These are phyloP conservation scores for Heterodera carotae DNA, from an alignment of 1,140 invertebrate genomes.

Conservation along the genomic window DNA sequence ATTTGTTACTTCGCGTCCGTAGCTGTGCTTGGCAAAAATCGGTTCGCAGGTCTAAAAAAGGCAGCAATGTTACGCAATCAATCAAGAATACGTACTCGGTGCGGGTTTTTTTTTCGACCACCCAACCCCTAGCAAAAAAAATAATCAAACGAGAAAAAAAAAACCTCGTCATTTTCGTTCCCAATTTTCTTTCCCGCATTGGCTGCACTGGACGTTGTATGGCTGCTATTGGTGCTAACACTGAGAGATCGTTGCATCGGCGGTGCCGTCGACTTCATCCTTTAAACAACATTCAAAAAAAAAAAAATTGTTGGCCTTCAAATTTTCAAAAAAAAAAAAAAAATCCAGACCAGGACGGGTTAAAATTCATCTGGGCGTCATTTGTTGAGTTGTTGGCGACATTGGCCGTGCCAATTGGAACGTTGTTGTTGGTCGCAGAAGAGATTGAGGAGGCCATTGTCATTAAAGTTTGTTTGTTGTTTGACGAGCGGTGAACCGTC, in stretches of 20 bases:
- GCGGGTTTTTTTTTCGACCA: no score
- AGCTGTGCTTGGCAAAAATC: slow-evolving; percentile 32
- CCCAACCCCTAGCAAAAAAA: no score
- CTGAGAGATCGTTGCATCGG: slow-evolving; percentile 16
- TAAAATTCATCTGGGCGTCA: slow-evolving; percentile 34
- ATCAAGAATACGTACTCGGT: no score
- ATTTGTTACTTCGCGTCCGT: neutral
- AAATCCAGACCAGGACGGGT: slow-evolving; percentile 30
- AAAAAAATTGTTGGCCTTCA: neutral
- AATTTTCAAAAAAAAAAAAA: neutral
- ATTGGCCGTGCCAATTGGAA: no score
- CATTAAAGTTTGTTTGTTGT: neutral
- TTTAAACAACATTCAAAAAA: neutral
- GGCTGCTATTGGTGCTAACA: slow-evolving; percentile 18
- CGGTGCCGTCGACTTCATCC: slow-evolving; percentile 26
- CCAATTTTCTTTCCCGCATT: slow-evolving; percentile 15
- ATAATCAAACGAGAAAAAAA: no score
- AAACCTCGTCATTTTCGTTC: slow-evolving; percentile 16
- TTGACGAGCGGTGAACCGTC: no score
- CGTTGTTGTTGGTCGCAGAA: slow-evolving; percentile 18
- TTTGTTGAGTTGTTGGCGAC: slow-evolving; percentile 14
- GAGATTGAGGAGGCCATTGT: slow-evolving; percentile 19
- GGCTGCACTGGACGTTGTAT: neutral
- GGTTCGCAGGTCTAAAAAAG: slow-evolving; percentile 24
- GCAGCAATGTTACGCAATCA: neutral